Conservation (phyloP, 2,888 invertebrate species). For the Drosophila pseudotakahashii region DNA sequence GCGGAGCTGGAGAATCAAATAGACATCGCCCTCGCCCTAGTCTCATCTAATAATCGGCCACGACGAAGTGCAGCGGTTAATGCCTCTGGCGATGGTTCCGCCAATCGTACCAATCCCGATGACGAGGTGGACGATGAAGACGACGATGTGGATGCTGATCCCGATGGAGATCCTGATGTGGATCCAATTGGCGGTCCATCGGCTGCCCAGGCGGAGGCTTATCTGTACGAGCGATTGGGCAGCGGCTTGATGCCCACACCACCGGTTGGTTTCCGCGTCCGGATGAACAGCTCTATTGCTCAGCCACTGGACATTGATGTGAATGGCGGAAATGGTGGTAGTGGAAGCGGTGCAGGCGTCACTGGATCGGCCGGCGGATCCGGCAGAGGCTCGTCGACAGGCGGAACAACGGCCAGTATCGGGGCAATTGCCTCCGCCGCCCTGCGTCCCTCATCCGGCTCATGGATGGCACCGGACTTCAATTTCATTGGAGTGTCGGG, state of each 20-base stretch:
- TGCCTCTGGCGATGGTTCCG: slow-evolving; percentile 13
- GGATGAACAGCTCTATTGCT: slow-evolving; percentile 62
- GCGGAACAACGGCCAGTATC: slow-evolving; percentile 33
- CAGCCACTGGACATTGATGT: slow-evolving; percentile 68
- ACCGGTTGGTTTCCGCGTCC: slow-evolving; percentile 56
- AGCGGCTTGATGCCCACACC: slow-evolving; percentile 50
- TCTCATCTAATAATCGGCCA: slow-evolving; percentile 51
- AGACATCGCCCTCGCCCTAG: slow-evolving; percentile 51
- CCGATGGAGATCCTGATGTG: slow-evolving; percentile 16
- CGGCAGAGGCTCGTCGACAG: slow-evolving; percentile 6
- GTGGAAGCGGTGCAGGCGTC: slow-evolving; percentile 2
- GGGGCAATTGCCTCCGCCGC: slow-evolving; percentile 43
- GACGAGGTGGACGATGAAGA: slow-evolving; percentile 6
- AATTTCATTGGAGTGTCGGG: slow-evolving; percentile 44
- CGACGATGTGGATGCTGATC: slow-evolving; percentile 25
- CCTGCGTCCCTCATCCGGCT: slow-evolving; percentile 62
- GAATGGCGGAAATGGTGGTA: slow-evolving; percentile 41
- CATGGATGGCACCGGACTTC: slow-evolving; percentile 68
- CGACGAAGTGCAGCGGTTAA: slow-evolving; percentile 31
- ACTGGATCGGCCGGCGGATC: slow-evolving; percentile 10
- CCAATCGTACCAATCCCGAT: slow-evolving; percentile 11
- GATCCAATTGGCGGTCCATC: slow-evolving; percentile 12
- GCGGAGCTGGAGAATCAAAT: slow-evolving; percentile 53
- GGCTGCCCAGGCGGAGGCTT: slow-evolving; percentile 34
- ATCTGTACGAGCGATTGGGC: slow-evolving; percentile 50